These are phyloP conservation scores for Axinella damicornis DNA, from an alignment of 37 sponge, comb jelly and placozoan genomes.

Conservation along the genomic window DNA sequence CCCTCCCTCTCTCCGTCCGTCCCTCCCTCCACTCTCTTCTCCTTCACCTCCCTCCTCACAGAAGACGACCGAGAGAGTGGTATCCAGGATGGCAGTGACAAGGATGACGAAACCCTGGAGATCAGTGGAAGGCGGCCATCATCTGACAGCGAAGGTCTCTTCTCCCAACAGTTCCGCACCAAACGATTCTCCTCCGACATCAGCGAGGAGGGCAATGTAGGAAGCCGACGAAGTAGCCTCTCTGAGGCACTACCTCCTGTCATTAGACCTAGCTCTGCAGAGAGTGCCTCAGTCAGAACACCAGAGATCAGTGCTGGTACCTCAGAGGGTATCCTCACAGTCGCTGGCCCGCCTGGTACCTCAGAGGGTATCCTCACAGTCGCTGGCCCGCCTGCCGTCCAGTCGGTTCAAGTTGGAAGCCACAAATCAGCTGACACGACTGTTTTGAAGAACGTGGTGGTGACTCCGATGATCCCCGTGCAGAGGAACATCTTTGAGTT, in stretches of 20 bases:
- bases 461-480: too few relatives aligned
- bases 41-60: background rate
- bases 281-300: too few relatives aligned
- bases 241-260: background rate
- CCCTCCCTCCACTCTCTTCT: conserved; percentile 82
- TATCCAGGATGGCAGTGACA: background rate
- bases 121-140: background rate
- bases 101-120: background rate
- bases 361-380: too few relatives aligned
- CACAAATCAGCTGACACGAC: too few relatives aligned
- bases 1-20: conserved; percentile 60
- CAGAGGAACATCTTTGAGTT: too few relatives aligned
- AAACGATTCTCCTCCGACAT: conserved; percentile 32
- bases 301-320: too few relatives aligned
- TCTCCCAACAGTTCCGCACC: conserved; percentile 33
- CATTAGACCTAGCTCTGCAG: too few relatives aligned
- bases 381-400: too few relatives aligned
- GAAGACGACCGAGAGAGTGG: conserved; percentile 17
- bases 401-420: too few relatives aligned
- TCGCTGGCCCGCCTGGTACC: too few relatives aligned
- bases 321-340: too few relatives aligned
- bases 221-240: conserved; percentile 7
- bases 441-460: too few relatives aligned
- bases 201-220: conserved; percentile 1
- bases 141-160: background rate